Evolutionary conservation across 2,888 invertebrate genomes (phyloP).

Genomic region (Chaetogeoica ovagalla): DNA sequence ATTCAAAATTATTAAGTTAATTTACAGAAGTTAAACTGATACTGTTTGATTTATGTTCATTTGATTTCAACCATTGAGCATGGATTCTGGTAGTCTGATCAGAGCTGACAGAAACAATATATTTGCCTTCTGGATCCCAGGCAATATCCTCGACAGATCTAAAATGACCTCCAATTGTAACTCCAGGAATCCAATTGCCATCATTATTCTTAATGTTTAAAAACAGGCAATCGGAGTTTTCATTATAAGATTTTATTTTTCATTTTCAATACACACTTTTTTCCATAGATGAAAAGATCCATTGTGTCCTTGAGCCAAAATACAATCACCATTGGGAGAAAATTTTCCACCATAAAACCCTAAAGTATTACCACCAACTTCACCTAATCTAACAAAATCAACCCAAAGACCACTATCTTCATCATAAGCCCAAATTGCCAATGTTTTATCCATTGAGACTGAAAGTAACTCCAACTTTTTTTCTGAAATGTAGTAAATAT

Average conservation of each 20-base stretch:
- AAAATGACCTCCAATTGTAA: constrained; percentile 81
- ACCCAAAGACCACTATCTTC: constrained; percentile 74
- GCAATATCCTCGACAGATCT: constrained; percentile 77
- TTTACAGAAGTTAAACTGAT: constrained; percentile 18
- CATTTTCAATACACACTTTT: constrained; percentile 23
- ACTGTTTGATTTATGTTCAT: not conserved
- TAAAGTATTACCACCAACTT: constrained; percentile 90
- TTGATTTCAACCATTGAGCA: constrained; percentile 64
- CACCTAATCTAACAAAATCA: constrained; percentile 82
- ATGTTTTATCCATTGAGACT: constrained; percentile 88
- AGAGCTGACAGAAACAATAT: constrained; percentile 73
- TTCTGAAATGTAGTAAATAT: constrained; percentile 40
- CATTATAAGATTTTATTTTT: not conserved
- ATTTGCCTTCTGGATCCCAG: constrained; percentile 83
- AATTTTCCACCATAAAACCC: constrained; percentile 91
- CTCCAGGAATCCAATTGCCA: constrained; percentile 68
- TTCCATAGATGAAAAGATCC: constrained; percentile 91
- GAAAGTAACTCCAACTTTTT: constrained; percentile 70
- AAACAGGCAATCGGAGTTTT: not conserved
- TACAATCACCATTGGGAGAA: constrained; percentile 69
- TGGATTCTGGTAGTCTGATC: constrained; percentile 93
- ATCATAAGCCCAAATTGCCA: constrained; percentile 84
- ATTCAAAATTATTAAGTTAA: not conserved
- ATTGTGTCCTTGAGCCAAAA: constrained; percentile 87
- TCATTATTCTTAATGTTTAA: constrained; percentile 58